These are phyloP conservation scores for Brenthis hecate DNA, from an alignment of 2,888 invertebrate genomes.

Conservation along the genomic window DNA sequence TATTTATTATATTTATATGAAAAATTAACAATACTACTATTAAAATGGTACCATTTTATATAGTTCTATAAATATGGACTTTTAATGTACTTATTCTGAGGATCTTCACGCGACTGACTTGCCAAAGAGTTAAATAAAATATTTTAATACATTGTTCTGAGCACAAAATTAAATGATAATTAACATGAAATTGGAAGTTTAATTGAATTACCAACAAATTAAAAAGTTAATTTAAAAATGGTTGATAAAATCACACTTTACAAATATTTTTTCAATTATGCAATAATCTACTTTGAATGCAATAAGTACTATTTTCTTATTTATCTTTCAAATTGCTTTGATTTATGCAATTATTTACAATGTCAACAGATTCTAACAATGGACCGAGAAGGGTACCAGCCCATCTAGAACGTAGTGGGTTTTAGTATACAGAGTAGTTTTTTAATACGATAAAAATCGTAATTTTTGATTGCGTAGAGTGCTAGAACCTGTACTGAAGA, in stretches of 20 bases:
- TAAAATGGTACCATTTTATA: too few relatives aligned
- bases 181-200: background rate
- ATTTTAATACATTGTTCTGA: constrained; percentile 4
- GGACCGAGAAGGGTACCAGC: constrained; percentile 69
- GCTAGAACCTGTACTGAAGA: constrained; percentile 76
- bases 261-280: background rate
- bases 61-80: background rate
- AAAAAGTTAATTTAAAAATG: background rate
- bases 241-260: background rate
- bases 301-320: constrained; percentile 15
- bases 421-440: constrained; percentile 71
- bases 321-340: constrained; percentile 18
- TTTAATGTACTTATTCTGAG: background rate
- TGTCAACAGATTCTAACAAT: constrained; percentile 74
- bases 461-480: constrained; percentile 69
- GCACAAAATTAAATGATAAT: constrained; percentile 7
- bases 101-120: constrained; percentile 12
- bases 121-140: background rate
- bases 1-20: too few relatives aligned
- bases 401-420: constrained; percentile 73
- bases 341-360: constrained; percentile 49
- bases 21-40: too few relatives aligned
- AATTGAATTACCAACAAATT: background rate
- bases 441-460: constrained; percentile 62
- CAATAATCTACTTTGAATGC: constrained; percentile 5